Percentiles rank a stretch among this genome's conserved stretches.
Conservation (phyloP, 2,113 vertebrate species). For the Ursus arctos region DNA sequence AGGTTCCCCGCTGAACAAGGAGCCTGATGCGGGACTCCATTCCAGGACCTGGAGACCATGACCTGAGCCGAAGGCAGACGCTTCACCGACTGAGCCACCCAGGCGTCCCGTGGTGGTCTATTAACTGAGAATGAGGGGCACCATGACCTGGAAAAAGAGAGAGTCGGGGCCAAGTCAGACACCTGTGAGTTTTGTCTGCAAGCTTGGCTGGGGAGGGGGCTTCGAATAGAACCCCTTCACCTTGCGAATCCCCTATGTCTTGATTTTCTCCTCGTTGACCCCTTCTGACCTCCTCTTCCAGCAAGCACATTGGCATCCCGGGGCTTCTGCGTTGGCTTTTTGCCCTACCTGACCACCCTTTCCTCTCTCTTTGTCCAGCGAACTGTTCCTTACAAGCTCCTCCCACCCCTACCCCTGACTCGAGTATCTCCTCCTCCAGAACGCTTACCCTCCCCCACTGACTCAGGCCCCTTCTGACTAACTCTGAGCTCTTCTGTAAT, state of each 20-base stretch:
- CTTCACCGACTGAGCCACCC: too few relatives aligned
- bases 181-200: too few relatives aligned
- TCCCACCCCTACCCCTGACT: neutral
- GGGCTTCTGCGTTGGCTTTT: neutral
- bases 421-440: neutral
- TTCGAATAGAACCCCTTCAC: too few relatives aligned
- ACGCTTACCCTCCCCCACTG: neutral
- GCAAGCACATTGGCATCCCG: neutral
- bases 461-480: neutral
- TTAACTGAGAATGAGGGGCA: too few relatives aligned
- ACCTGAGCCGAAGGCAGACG: neutral
- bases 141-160: too few relatives aligned
- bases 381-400: neutral
- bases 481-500: neutral
- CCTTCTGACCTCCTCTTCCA: neutral
- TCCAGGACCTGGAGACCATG: neutral
- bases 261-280: neutral
- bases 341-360: neutral
- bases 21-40: neutral
- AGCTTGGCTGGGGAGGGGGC: too few relatives aligned
- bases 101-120: too few relatives aligned
- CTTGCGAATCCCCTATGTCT: neutral
- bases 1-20: neutral
- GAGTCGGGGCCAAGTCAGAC: too few relatives aligned
- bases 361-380: neutral